phyloP scores from a whole-genome alignment of 2,888 invertebrate genomes.

The Chydorus sphaericus region DNA sequence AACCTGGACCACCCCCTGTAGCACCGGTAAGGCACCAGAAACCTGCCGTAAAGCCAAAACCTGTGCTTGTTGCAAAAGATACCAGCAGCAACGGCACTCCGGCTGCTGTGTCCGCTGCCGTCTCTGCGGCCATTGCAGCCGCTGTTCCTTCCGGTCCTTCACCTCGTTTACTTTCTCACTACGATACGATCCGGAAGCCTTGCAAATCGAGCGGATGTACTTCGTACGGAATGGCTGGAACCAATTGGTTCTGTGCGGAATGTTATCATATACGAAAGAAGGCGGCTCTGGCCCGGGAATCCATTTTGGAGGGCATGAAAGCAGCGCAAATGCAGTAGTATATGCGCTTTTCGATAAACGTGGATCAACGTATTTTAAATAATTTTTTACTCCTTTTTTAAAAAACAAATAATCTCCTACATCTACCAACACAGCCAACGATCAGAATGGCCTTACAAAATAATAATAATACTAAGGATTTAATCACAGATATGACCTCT shows the following conservation, averaged over 20 bases:
- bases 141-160: neutral
- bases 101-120: neutral
- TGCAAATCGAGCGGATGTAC: conserved; percentile 1
- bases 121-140: neutral
- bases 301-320: conserved; percentile 9
- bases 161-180: neutral
- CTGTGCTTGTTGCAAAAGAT: no score
- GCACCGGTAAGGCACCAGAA: neutral
- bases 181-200: neutral
- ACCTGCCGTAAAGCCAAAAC: no score
- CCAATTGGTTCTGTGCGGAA: neutral
- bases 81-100: no score
- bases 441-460: no score
- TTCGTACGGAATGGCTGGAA: neutral
- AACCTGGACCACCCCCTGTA: no score
- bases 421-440: no score
- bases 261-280: conserved; percentile 5
- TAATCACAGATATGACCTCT: no score
- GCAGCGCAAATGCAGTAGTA: conserved; percentile 12
- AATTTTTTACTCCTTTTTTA: no score
- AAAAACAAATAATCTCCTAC: no score
- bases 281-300: conserved; percentile 3
- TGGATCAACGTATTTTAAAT: no score
- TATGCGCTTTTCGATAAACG: no score
- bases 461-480: no score